A percentile compares a stretch with the other conserved stretches of the same genome.
phyloP scores from a whole-genome alignment of 2,797 vertebrate genomes.

The Danio kyathit region DNA sequence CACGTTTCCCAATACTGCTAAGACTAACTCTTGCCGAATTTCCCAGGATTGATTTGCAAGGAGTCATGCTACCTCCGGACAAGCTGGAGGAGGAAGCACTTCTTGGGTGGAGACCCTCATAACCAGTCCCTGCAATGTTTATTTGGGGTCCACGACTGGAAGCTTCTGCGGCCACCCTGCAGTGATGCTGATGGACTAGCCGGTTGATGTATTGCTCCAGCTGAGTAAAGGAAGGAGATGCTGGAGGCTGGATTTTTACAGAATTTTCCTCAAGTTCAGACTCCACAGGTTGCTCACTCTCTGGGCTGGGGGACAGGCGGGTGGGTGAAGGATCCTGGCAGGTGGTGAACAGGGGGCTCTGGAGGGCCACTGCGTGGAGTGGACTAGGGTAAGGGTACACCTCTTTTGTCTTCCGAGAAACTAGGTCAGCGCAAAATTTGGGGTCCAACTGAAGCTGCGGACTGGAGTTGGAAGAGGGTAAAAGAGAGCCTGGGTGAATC shows the following conservation, averaged over 20 bases:
- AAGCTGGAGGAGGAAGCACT: constrained; percentile 70
- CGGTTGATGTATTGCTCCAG: constrained; percentile 84
- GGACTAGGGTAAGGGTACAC: constrained; percentile 87
- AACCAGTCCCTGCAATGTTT: constrained; percentile 69
- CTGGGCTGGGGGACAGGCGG: constrained; percentile 63
- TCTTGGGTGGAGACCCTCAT: constrained; percentile 79
- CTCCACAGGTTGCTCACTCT: constrained; percentile 69
- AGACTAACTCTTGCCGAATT: constrained; percentile 79
- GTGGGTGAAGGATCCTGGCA: constrained; percentile 71
- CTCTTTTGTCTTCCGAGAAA: constrained; percentile 84
- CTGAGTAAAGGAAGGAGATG: constrained; percentile 71
- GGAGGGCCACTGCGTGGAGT: constrained; percentile 85
- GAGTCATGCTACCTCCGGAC: constrained; percentile 70
- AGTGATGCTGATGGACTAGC: constrained; percentile 80
- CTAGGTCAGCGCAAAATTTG: constrained; percentile 81
- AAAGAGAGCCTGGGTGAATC: constrained; percentile 68
- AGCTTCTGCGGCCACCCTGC: constrained; percentile 61
- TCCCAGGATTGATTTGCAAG: constrained; percentile 80
- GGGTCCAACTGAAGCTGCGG: constrained; percentile 76
- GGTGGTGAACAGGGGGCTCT: constrained; percentile 84
- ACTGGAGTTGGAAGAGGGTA: constrained; percentile 66
- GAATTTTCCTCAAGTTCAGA: constrained; percentile 34
- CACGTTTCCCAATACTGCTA: constrained; percentile 76
- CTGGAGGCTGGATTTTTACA: constrained; percentile 45
- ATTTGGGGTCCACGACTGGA: constrained; percentile 55